phyloP scores from a whole-genome alignment of 2,888 invertebrate species.

The Coelopa pilipes region DNA sequence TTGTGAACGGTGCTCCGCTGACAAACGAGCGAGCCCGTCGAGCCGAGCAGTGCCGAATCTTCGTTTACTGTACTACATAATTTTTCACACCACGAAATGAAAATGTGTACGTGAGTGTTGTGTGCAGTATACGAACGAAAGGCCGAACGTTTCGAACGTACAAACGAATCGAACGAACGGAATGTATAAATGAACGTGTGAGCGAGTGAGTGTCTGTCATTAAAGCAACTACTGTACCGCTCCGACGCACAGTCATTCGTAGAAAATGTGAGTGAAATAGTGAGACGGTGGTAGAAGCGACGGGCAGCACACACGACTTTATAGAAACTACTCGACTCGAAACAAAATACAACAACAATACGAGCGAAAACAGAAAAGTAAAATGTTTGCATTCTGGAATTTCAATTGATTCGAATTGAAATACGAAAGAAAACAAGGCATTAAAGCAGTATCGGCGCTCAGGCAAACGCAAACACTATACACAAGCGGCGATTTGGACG shows the following conservation, averaged over 20 bases:
- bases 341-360: constrained; percentile 11
- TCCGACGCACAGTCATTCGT: neutral
- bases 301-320: neutral
- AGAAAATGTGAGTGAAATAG: constrained; percentile 16
- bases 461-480: constrained; percentile 22
- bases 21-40: constrained; percentile 28
- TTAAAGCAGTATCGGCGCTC: neutral
- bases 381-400: constrained; percentile 13
- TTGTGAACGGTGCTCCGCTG: constrained; percentile 35
- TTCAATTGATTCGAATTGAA: constrained; percentile 9
- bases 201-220: neutral
- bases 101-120: constrained; percentile 24
- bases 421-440: constrained; percentile 3
- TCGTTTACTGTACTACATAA: constrained; percentile 45
- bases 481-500: constrained; percentile 27
- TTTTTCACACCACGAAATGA: constrained; percentile 18
- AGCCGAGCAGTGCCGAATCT: constrained; percentile 41
- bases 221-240: neutral
- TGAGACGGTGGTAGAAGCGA: neutral
- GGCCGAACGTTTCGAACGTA: neutral
- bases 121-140: constrained; percentile 12
- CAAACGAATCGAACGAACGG: neutral
- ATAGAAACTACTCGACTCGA: neutral
- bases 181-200: neutral
- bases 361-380: constrained; percentile 1